phyloP scores from a whole-genome alignment of 2,888 invertebrate genomes.

The Lasioglossum pauxillum region DNA sequence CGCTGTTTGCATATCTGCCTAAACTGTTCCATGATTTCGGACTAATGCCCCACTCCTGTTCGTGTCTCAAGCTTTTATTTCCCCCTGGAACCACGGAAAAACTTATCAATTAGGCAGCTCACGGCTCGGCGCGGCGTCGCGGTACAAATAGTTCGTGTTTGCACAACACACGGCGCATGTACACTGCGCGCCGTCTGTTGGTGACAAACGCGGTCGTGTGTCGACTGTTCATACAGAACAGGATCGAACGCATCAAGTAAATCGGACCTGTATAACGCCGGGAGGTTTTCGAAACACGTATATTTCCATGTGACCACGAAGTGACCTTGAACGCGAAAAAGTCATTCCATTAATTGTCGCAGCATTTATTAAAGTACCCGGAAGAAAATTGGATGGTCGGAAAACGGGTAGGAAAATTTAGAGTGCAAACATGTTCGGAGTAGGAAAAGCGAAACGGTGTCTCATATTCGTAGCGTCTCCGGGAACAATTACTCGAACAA shows the following conservation, averaged over 20 bases:
- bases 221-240: conserved; percentile 53
- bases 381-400: no score
- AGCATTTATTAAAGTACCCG: no score
- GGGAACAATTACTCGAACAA: not conserved
- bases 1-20: no score
- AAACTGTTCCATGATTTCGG: no score
- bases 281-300: not conserved
- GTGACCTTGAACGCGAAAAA: no score
- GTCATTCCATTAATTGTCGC: no score
- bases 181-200: conserved; percentile 35
- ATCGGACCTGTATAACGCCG: not conserved
- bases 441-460: not conserved
- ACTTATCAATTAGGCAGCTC: conserved; percentile 61
- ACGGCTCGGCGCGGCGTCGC: conserved; percentile 6
- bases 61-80: no score
- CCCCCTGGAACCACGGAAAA: conserved; percentile 3
- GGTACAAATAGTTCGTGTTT: conserved; percentile 55
- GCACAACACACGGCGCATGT: conserved; percentile 56
- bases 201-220: conserved; percentile 55
- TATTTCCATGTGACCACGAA: no score
- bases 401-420: not conserved
- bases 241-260: conserved; percentile 37
- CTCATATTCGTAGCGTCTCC: not conserved
- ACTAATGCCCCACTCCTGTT: no score
- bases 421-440: not conserved